Base-by-base conservation (phyloP, 2,113 vertebrate species). In the Syngnathus typhle region DNA sequence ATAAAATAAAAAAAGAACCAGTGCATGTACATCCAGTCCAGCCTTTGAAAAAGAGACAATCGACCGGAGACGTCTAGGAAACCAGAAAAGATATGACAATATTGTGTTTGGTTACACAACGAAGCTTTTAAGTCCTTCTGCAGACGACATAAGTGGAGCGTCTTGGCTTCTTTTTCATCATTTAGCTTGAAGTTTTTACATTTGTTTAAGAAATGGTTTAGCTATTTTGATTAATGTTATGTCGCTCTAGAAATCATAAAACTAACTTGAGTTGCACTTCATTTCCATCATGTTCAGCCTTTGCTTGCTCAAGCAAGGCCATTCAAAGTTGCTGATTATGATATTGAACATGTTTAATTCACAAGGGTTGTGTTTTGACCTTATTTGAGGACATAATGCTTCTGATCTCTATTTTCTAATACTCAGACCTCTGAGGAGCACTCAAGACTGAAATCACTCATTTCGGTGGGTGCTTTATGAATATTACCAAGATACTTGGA, bases 341-440 rank as follows among this genome's bases (percentile, higher is more conserved):
- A 36, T 58, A 36, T 6, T 5, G 6, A 36, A 52, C 11, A 36
- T 7, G 6, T 58, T 58, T 58, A 32, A 36, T 36, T 58, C 55
- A 16, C 6, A 15, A 7, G 7, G 79, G 83, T 80, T 77, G 62
- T 39, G 56, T 63, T 12, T 8, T 27, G 36, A 68, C 74, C 77
- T 84, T 80, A 78, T 79, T 78, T 12, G 62, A 58, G 43, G 69
- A 85, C 75, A 69, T 85, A 77, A 84, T 83, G 81, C 83, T 71
- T 67, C 84, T 76, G 87, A 84, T 87, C 89, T 87, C 84, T 71
- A 76, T 84, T 77, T 83, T 80, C 69, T 83, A 88, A 85, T 88
- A 73, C 76, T 75, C 65, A 71, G 72, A 82, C 80, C 82, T 88
- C 89, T 83, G 81, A 84, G 83, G 65, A 75, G 70, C 76, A 85